A percentile compares a stretch with the other conserved stretches of the same genome.
phyloP scores from a whole-genome alignment of 2,113 vertebrate species.

The Paradoxurus hermaphroditus region DNA sequence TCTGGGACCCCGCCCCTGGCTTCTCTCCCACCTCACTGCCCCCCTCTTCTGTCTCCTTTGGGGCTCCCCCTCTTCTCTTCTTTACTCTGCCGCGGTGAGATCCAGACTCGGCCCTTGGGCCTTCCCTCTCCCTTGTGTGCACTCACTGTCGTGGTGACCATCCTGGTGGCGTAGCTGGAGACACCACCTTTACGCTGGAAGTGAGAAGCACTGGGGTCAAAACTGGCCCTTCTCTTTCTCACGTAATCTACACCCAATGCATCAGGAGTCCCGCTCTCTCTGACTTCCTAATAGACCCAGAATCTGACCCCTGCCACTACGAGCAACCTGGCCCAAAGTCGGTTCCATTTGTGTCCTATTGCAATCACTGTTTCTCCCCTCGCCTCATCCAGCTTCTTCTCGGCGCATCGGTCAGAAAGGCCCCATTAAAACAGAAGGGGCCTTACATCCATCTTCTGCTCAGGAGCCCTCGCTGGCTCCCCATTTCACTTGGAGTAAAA shows the following conservation, averaged over 20 bases:
- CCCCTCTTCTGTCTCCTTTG: neutral
- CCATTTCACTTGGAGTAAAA: neutral
- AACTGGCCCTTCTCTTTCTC: neutral
- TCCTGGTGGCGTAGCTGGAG: neutral
- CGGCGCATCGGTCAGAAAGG: neutral
- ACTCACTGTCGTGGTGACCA: neutral
- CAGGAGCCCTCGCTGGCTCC: neutral
- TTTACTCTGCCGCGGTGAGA: rapidly evolving
- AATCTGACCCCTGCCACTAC: neutral
- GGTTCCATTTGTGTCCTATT: neutral
- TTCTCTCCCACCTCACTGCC: neutral
- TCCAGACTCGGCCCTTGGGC: no score
- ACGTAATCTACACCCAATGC: neutral
- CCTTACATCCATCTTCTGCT: neutral
- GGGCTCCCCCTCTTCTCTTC: neutral
- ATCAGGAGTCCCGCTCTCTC: neutral
- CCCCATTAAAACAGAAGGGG: neutral
- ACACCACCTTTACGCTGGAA: neutral
- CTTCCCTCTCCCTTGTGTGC: neutral
- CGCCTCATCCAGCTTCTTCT: neutral
- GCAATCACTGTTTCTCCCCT: neutral
- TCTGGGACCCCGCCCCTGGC: neutral
- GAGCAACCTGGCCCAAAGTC: neutral
- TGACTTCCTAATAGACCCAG: neutral
- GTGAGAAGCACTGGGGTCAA: neutral